Conservation (phyloP, 2,797 vertebrate genomes). For the Propithecus perrieri region DNA sequence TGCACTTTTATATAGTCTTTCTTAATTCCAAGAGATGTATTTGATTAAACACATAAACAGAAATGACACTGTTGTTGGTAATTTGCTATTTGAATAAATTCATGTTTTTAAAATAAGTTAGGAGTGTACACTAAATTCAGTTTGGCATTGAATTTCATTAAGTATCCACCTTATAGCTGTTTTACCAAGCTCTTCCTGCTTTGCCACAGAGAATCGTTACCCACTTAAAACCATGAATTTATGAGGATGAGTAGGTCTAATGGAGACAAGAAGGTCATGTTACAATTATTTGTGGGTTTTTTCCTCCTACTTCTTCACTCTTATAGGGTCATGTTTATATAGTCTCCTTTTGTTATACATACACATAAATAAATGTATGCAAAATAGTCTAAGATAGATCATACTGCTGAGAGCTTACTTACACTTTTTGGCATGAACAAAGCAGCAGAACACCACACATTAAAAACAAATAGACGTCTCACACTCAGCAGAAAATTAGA, state of each 20-base stretch:
- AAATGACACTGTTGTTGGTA: neutral
- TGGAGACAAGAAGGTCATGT: neutral
- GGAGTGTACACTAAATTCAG: neutral
- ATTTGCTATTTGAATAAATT: constrained; percentile 28
- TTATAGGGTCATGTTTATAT: neutral
- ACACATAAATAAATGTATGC: neutral
- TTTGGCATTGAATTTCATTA: neutral
- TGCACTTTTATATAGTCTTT: neutral
- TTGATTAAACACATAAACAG: constrained; percentile 21
- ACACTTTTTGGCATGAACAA: neutral
- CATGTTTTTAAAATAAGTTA: neutral
- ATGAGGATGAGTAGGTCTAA: neutral
- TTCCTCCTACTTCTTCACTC: neutral
- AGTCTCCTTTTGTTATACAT: neutral
- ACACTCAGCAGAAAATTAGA: neutral
- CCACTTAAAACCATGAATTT: neutral
- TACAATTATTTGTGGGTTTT: neutral
- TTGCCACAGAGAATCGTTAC: neutral
- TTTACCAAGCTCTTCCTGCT: neutral
- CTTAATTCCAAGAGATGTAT: constrained; percentile 14
- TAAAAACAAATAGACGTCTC: neutral
- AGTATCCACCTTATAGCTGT: neutral
- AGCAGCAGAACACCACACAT: neutral
- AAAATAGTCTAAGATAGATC: neutral
- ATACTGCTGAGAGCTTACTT: neutral